Conservation (phyloP, 2,888 invertebrate species). For the Hoplodrina ambigua region DNA sequence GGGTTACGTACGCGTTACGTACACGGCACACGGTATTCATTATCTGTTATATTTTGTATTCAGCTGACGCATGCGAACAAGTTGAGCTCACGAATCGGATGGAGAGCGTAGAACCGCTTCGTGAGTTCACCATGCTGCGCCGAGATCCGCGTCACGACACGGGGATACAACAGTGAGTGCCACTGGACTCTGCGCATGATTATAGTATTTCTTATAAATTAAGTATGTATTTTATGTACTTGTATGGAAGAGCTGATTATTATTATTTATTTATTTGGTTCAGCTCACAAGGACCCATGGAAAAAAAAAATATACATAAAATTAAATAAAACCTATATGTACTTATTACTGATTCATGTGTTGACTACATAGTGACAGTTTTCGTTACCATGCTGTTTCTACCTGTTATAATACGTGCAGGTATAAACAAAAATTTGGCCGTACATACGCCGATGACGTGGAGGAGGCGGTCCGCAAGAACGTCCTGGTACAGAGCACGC, state of each 20-base stretch:
- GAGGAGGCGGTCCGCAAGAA: conserved; percentile 83
- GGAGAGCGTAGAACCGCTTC: conserved; percentile 77
- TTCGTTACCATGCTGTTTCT: no score
- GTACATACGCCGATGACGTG: conserved; percentile 74
- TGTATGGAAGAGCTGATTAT: no score
- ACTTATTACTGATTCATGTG: no score
- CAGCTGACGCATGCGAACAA: conserved; percentile 76
- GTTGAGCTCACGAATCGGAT: conserved; percentile 42
- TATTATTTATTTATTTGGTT: no score
- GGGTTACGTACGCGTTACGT: no score
- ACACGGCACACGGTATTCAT: neutral
- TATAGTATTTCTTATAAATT: no score
- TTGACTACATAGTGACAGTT: no score
- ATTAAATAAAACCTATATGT: no score
- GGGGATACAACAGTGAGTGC: conserved; percentile 65
- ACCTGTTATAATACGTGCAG: conserved; percentile 59
- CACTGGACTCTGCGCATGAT: no score
- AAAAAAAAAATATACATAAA: no score
- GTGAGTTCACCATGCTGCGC: conserved; percentile 77
- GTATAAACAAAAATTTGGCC: conserved; percentile 70
- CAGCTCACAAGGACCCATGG: no score
- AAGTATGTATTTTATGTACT: no score
- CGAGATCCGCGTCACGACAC: conserved; percentile 76
- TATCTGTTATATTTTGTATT: neutral
- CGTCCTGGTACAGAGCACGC: conserved; percentile 74